phyloP scores from a whole-genome alignment of 2,113 vertebrate species.

The Phrynocephalus versicolor region DNA sequence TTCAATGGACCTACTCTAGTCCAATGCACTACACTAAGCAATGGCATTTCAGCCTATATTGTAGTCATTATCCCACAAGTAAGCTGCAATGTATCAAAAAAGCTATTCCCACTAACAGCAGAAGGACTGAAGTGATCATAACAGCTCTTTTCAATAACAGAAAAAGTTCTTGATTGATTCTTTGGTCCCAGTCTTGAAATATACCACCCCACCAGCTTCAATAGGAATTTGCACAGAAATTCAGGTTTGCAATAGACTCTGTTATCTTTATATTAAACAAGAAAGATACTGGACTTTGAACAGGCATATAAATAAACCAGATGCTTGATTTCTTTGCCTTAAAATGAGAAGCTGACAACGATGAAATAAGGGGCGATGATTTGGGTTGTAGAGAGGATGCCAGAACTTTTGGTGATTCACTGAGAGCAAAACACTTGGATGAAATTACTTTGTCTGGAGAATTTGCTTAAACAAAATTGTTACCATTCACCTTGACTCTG shows the following conservation, averaged over 20 bases:
- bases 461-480: not conserved
- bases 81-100: not conserved
- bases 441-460: too few relatives aligned
- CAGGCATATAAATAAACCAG: not conserved
- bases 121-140: slow-evolving; percentile 12
- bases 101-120: not conserved
- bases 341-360: not conserved
- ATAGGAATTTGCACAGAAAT: not conserved
- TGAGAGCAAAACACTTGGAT: not conserved
- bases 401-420: not conserved
- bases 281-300: not conserved
- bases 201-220: not conserved
- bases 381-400: not conserved
- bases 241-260: not conserved
- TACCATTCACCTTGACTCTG: not conserved
- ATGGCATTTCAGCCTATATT: not conserved
- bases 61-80: not conserved
- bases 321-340: not conserved
- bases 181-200: slow-evolving; percentile 25
- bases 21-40: too few relatives aligned
- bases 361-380: too few relatives aligned
- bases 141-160: slow-evolving; percentile 1
- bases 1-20: too few relatives aligned
- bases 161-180: not conserved
- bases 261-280: not conserved